phyloP scores from a whole-genome alignment of 2,888 invertebrate genomes.

The Lamellibrachia satsuma region DNA sequence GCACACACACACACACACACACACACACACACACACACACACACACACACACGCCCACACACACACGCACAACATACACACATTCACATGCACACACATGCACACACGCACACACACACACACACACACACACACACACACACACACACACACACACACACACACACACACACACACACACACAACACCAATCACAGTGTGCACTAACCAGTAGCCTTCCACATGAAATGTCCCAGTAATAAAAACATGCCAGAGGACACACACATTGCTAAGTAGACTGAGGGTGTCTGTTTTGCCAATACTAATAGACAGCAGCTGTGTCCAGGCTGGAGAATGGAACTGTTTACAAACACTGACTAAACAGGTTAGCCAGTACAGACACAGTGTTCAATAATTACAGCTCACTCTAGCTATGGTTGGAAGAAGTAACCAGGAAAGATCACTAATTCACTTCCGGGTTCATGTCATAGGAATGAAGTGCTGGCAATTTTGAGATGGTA shows the following conservation, averaged over 20 bases:
- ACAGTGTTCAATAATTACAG: not conserved
- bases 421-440: not conserved
- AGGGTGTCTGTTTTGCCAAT: not conserved
- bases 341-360: not conserved
- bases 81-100: not conserved
- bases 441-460: not conserved
- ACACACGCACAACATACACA: not conserved
- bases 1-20: too few relatives aligned
- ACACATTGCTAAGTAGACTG: not conserved
- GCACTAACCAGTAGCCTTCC: not conserved
- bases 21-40: too few relatives aligned
- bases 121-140: not conserved
- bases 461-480: not conserved
- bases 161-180: not conserved
- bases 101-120: not conserved
- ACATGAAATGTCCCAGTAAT: not conserved
- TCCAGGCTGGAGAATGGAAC: not conserved
- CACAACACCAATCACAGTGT: not conserved
- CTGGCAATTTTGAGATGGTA: not conserved
- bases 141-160: not conserved
- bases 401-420: not conserved
- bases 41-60: too few relatives aligned
- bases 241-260: not conserved
- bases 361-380: conserved; percentile 1
- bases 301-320: not conserved